Evolutionary conservation across 2,888 invertebrate genomes (phyloP).

Genomic region (Brachyptera putata): DNA sequence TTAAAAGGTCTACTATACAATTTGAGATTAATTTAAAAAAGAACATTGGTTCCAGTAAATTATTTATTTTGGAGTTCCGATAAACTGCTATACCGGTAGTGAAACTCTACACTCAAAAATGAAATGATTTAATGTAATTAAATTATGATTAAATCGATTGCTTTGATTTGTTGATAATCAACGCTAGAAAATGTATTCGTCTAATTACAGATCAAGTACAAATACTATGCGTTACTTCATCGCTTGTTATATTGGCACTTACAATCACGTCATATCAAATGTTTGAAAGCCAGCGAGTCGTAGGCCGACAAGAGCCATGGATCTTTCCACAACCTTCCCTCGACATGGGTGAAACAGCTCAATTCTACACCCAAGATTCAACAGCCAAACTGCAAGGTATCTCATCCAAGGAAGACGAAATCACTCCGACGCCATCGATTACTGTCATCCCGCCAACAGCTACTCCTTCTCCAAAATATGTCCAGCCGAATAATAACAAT

Average conservation of each 20-base stretch:
- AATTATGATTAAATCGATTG: too few species aligned
- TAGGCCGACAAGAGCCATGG: slow-evolving; percentile 72
- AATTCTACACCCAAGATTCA: background rate
- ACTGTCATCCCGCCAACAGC: background rate
- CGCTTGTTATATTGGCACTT: slow-evolving; percentile 63
- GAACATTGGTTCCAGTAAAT: too few species aligned
- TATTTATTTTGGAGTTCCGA: too few species aligned
- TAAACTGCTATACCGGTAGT: too few species aligned
- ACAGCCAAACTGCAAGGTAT: background rate
- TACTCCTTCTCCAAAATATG: too few species aligned
- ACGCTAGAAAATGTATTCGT: too few species aligned
- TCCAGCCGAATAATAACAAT: too few species aligned
- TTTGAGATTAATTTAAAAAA: too few species aligned
- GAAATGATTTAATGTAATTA: too few species aligned
- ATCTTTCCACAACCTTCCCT: slow-evolving; percentile 41
- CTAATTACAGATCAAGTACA: slow-evolving; percentile 62
- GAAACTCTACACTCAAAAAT: too few species aligned
- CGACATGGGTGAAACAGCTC: background rate
- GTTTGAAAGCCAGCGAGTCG: slow-evolving; percentile 71
- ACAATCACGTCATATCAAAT: slow-evolving; percentile 69
- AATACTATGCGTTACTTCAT: slow-evolving; percentile 61
- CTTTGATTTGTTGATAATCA: too few species aligned
- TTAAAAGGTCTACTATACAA: too few species aligned
- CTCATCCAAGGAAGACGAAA: background rate
- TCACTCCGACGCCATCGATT: background rate